A percentile compares a stretch with the other conserved stretches of the same genome.
These are phyloP conservation scores for Melanotaenia duboulayi DNA, from an alignment of 2,113 vertebrate genomes.

Conservation along the genomic window DNA sequence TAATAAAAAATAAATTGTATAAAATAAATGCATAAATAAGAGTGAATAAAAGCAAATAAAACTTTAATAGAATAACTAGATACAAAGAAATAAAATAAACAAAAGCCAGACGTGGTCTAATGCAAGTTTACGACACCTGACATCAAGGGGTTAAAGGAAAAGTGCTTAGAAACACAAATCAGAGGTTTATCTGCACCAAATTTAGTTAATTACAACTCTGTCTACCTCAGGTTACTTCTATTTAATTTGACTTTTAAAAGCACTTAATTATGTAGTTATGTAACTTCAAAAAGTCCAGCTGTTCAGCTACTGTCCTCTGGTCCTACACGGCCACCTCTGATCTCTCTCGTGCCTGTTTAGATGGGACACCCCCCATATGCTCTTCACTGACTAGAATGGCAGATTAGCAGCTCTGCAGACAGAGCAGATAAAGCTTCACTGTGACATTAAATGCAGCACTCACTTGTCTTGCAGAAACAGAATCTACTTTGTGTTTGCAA, in stretches of 20 bases:
- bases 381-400: constrained; percentile 45
- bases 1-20: too few relatives aligned
- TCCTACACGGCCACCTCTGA: constrained; percentile 28
- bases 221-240: background rate
- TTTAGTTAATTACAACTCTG: background rate
- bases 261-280: constrained; percentile 22
- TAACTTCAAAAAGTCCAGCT: constrained; percentile 12
- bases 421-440: constrained; percentile 30
- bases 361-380: constrained; percentile 47
- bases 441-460: constrained; percentile 11
- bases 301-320: constrained; percentile 18
- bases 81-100: too few relatives aligned
- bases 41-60: too few relatives aligned
- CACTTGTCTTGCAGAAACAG: background rate
- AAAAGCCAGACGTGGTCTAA: too few relatives aligned
- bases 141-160: too few relatives aligned
- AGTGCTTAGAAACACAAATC: too few relatives aligned
- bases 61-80: too few relatives aligned
- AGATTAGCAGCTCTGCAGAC: constrained; percentile 55
- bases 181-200: background rate
- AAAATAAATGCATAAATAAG: too few relatives aligned
- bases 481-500: background rate
- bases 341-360: constrained; percentile 55
- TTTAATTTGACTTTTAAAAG: constrained; percentile 8
- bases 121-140: too few relatives aligned